Conservation (phyloP, 2,113 vertebrate genomes). For the Lasiurus borealis region DNA sequence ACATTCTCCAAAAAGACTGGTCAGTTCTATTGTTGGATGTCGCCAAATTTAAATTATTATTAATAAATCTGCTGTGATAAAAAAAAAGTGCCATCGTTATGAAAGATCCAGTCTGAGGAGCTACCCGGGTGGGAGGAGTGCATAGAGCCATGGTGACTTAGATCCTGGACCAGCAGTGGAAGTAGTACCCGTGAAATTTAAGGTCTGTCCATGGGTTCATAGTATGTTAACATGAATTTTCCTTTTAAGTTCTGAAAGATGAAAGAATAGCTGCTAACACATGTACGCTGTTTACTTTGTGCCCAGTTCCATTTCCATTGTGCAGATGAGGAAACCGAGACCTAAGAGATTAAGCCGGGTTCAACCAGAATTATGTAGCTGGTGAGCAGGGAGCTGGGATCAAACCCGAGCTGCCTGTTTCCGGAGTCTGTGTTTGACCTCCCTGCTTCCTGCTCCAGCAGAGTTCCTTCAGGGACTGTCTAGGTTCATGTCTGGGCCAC, state of each 20-base stretch:
- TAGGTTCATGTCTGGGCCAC: not conserved
- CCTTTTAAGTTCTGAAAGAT: not conserved
- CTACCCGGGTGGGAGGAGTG: not conserved
- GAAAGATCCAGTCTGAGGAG: conserved; percentile 25
- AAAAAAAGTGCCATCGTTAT: conserved; percentile 35
- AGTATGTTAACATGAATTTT: not conserved
- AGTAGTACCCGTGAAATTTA: not conserved
- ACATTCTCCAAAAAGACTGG: not conserved
- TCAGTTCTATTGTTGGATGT: not conserved
- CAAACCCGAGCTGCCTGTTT: not conserved
- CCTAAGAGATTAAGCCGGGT: not conserved
- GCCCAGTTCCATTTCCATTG: not conserved
- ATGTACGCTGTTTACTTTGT: not conserved
- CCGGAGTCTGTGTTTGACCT: not conserved
- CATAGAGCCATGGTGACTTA: not conserved
- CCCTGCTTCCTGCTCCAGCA: not conserved
- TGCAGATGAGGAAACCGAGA: not conserved
- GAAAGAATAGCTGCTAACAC: not conserved
- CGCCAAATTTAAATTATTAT: not conserved
- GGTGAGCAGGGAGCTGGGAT: not conserved
- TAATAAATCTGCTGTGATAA: not conserved
- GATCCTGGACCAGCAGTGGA: not conserved
- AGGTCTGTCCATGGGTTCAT: not conserved
- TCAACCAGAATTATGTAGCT: not conserved
- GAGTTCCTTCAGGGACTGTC: not conserved